Base-by-base conservation (phyloP, 2,113 vertebrate genomes). In the Rhodinocichla rosea region DNA sequence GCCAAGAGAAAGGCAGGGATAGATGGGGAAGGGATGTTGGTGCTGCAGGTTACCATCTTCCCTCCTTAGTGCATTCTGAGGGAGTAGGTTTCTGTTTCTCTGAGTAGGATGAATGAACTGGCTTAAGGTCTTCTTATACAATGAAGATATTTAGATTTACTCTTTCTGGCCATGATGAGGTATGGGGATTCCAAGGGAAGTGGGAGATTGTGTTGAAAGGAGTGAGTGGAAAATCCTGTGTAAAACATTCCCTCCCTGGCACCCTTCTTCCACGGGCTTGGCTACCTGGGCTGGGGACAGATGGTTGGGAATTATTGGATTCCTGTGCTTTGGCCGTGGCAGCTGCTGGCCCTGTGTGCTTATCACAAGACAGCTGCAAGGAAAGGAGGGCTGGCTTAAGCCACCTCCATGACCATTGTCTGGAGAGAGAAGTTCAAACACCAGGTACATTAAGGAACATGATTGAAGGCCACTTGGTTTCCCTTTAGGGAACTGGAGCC, bases 241-340 rank as follows among this genome's bases (percentile, higher is more conserved):
- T 33, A 24, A 67, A 69, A 32, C 0, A 3, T 45, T n/a, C 55
- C 26, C n/a, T 83, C 40, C 13, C 18, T 3, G 5, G 3, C 18
- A 33, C 39, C 20, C 14, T 79, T 83, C 65, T 40, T 83, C 32
- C 2, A 1, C n/a, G 69, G 77, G 26, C 56, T 80, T 0, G 0
- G 21, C n/a, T 63, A 2, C 3, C 14, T 0, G 0, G 21, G 17
- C 27, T 56, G n/a, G 23, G 63, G 17, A 75, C 15, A 22, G 57
- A 15, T 19, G 24, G 30, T 8, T 55, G 1, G 0, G 18, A 81
- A 13, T 2, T 21, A 30, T 13, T 3, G 4, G 13, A 49, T 82
- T 87, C 57, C 74, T 0, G 1, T 47, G 16, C 35, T 23, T 57
- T 0, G 0, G 50, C 42, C 0, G 0, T 28, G 68, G 71, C 60